Evolutionary conservation across 2,797 vertebrate species (phyloP), one percentile per base, ranked within the genome.

Genomic region (Spinus pinus): DNA sequence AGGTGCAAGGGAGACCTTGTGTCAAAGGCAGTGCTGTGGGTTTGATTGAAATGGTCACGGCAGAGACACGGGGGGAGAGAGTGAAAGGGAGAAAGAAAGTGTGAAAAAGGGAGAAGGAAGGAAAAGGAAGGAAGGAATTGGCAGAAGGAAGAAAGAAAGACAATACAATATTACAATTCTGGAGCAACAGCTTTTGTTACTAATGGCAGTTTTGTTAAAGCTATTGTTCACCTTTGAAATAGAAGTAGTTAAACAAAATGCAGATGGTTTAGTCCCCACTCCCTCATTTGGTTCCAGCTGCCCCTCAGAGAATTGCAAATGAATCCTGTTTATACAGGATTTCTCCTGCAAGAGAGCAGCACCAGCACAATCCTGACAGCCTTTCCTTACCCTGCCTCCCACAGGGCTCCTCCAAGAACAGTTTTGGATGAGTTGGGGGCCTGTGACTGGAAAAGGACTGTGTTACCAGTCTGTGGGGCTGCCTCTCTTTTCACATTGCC

Each of bases 201-300:
- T 90, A 93, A 64, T 23, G 50, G 9, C 12, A 71, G 17, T 71
- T 86, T 94, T 90, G 42, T 57, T 61, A 61, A 69, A 84, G 33
- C 24, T 57, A 27, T 88, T 84, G 65, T 78, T 93, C 80, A 92
- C 86, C 73, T 93, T 73, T 81, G 75, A 81, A 94, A 84, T 65
- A 44, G 77, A 93, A 83, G 88, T 10, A 75, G 80, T 88, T 94
- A 83, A 91, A 92, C 35, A 81, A 88, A 81, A 62, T 94, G 77
- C 80, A 92, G 86, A 96, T 92, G 83, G 39, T 46, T 91, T 27
- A 31, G 20, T 46, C 49, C 78, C 69, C 65, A 79, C 73, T 61
- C 86, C 54, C 72, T 92, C 30, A 11, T 30, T 91, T 22, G 10
- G n/a, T 71, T 94, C 58, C 66, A 93, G 13, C 35, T 72, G 24